phyloP scores from a whole-genome alignment of 2,797 vertebrate genomes.

The Artibeus jamaicensis region DNA sequence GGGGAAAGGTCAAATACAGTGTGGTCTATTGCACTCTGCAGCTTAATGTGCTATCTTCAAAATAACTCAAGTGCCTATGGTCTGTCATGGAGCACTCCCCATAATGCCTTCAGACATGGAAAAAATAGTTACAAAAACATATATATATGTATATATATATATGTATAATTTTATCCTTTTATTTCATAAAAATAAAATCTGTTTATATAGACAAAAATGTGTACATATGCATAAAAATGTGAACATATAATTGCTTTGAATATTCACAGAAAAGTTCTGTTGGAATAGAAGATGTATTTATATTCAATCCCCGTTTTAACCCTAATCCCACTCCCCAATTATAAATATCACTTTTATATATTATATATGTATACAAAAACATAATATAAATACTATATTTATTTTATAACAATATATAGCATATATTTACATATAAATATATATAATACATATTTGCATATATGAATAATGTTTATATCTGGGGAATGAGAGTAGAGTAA shows the following conservation, averaged over 20 bases:
- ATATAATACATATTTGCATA: background rate
- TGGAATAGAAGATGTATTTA: background rate
- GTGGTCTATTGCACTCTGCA: background rate
- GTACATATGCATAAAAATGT: background rate
- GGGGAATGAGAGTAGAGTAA: background rate
- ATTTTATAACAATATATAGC: no score
- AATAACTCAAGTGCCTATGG: background rate
- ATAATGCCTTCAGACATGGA: background rate
- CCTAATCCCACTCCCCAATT: no score
- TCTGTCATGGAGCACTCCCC: background rate
- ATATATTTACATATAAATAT: no score
- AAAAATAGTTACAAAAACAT: background rate
- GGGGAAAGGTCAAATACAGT: background rate
- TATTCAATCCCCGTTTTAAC: no score
- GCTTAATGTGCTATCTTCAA: background rate
- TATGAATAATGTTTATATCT: background rate
- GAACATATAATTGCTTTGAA: background rate
- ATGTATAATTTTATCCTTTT: background rate
- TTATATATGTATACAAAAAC: no score
- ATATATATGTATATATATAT: no score
- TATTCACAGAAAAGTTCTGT: conserved; percentile 36
- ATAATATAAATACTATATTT: no score
- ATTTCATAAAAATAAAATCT: background rate
- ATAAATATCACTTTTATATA: no score
- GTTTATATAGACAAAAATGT: background rate